phyloP scores from a whole-genome alignment of 2,113 vertebrate species.

The Trochalopteron elliotii region DNA sequence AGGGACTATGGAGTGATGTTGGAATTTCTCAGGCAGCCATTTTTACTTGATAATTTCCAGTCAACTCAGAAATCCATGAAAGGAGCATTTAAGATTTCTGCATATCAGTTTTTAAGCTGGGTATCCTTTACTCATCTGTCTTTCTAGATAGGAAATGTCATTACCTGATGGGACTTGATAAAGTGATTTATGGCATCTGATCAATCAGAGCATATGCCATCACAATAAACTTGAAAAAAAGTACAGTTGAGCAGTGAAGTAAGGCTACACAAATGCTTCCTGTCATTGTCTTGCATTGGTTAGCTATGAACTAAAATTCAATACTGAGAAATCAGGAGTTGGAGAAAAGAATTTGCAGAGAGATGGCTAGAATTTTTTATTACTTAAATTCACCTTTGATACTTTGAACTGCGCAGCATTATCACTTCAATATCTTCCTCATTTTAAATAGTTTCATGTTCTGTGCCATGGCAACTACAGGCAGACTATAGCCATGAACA shows the following conservation, averaged over 20 bases:
- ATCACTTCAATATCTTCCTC: neutral
- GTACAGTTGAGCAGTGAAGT: neutral
- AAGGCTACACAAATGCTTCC: neutral
- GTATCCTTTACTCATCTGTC: neutral
- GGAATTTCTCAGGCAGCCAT: neutral
- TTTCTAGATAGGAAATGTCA: neutral
- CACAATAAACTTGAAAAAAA: neutral
- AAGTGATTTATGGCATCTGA: neutral
- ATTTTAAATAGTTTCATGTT: constrained; percentile 15
- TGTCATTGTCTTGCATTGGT: neutral
- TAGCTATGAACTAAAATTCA: neutral
- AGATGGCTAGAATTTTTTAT: neutral
- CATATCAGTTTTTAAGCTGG: neutral
- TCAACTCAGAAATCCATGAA: neutral
- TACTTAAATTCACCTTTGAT: constrained; percentile 17
- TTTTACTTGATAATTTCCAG: neutral
- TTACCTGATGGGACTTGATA: neutral
- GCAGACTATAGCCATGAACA: neutral
- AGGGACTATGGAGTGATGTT: neutral
- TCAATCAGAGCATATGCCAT: neutral
- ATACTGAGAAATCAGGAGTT: neutral
- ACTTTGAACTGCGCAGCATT: neutral
- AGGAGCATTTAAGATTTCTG: neutral
- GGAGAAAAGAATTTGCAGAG: neutral
- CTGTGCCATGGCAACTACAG: neutral